Evolutionary conservation across 2,888 invertebrate species (phyloP), one percentile per base, ranked within the genome.

Genomic region (Tenodera sinensis): DNA sequence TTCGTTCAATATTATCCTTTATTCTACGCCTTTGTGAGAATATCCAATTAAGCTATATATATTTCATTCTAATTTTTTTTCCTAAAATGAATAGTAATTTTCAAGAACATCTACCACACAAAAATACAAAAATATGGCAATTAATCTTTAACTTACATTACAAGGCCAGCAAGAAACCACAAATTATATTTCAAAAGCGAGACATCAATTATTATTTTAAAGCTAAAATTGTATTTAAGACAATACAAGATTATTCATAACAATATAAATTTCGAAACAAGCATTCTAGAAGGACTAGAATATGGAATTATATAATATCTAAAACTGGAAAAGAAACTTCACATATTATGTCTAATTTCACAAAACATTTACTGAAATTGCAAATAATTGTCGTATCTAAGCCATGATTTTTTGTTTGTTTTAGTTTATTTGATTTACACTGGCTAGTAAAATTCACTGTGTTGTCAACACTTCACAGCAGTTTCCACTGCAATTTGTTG

Each of bases 201-300:
- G 87, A 82, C 34, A 83, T 83, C 83, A 34, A 82, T 87, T 87
- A 86, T 83, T 87, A 86, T 83, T 87, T 87, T 83, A 34, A 34
- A 81, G 28, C 87, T 87, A 83, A 71, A 87, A 34, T 82, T 87
- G 87, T 42, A 83, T 87, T 85, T 71, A 71, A 81, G 28, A 86
- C 81, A 86, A 30, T 71, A 81, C 27, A 84, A 85, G 27, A 42
- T 47, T 86, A 81, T 71, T 71, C 15, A 20, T 71, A 71, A 71
- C 54, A 86, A 30, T 28, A 28, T 86, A 71, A 86, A 83, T 83
- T 87, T 82, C 30, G 87, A 87, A 34, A 83, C 7, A 87, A 87
- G 82, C 87, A 83, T 87, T 71, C 87, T 87, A 87, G 81, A 30
- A 87, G 27, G 87, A 87, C 87, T 87, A 87, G 87, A 87, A 87